A percentile compares a stretch with the other conserved stretches of the same genome.
Evolutionary conservation across 37 sponge, comb jelly and placozoan genomes (phyloP).

Genomic region (Diacarnus erythraeanus): DNA sequence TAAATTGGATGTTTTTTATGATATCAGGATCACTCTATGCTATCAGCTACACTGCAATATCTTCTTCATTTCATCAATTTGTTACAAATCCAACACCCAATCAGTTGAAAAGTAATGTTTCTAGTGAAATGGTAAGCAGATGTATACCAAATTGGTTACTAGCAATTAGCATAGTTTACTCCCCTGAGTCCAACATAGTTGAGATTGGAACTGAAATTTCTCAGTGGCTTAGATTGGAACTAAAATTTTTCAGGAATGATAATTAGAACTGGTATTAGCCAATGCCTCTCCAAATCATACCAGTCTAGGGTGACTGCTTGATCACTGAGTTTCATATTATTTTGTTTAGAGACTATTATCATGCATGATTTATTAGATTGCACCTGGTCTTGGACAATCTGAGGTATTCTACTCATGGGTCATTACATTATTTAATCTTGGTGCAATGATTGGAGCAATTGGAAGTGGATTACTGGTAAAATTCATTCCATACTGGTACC

Average conservation of each 20-base stretch:
- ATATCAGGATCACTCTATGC: conserved; percentile 4
- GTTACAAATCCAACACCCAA: conserved; percentile 18
- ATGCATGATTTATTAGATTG: not conserved
- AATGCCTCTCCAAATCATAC: too few relatives aligned
- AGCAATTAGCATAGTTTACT: too few relatives aligned
- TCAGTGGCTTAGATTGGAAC: too few relatives aligned
- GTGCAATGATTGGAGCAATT: conserved; percentile 21
- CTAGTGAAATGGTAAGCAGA: not conserved
- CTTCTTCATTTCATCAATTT: conserved; percentile 41
- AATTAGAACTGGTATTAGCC: too few relatives aligned
- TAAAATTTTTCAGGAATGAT: too few relatives aligned
- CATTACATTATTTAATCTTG: conserved; percentile 22
- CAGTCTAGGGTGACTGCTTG: too few relatives aligned
- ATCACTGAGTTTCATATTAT: too few relatives aligned
- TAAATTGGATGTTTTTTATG: conserved; percentile 29
- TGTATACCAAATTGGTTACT: too few relatives aligned
- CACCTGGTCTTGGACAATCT: conserved; percentile 29
- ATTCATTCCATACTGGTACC: conserved; percentile 31
- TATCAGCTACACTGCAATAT: conserved; percentile 34
- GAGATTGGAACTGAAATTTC: too few relatives aligned
- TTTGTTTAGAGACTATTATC: too few relatives aligned
- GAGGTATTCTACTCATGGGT: conserved; percentile 31
- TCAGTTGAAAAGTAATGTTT: not conserved
- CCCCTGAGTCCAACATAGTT: too few relatives aligned
- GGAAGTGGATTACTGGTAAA: conserved; percentile 14